Base-by-base conservation (phyloP, 2,797 vertebrate genomes). In the Gymnoscopelus microlampas region DNA sequence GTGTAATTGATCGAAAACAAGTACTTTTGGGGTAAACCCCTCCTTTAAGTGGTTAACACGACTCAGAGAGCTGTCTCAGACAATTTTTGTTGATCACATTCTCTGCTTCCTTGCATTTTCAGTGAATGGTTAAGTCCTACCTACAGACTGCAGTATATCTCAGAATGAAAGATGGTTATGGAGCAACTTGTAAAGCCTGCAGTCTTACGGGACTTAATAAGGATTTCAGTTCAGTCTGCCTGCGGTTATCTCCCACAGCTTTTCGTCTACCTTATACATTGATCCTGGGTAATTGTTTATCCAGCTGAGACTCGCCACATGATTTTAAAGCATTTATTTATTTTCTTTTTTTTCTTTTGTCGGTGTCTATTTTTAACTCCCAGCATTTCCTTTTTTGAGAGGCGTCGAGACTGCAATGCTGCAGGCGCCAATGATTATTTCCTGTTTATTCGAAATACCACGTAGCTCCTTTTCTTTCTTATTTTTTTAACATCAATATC, bases 221-320 rank as follows among this genome's bases (percentile, higher is more conserved):
- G 62, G 75, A 81, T 78, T 53, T 86, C 59, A 66, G 60, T 66
- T 62, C 56, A 59, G 62, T 24, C 61, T 23, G 70, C 50, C 62
- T 14, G 54, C 66, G 66, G 68, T 74, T 71, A 75, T 75, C 65
- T 68, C 60, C 14, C 53, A 26, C 57, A 44, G 72, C 68, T 80
- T 44, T 44, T 44, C 2, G 39, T 44, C 39, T 44, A 44, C 39
- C 39, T 44, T 44, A 57, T 51, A 53, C 66, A 29, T 64, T 74
- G 68, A 82, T 71, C 76, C 69, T 69, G 56, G 29, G 58, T 79
- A 71, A 84, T 76, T 77, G 55, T 66, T 78, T 71, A 63, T 72
- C 65, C 64, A 69, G 63, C 59, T 60, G 53, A 80, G 53, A 49
- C 56, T 68, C 65, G 57, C 35, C 66, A 63, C 57, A 66, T 60